Percentiles rank a stretch among this genome's conserved stretches.
Evolutionary conservation across 2,888 invertebrate genomes (phyloP).

Genomic region (Drosophila mercatorum): DNA sequence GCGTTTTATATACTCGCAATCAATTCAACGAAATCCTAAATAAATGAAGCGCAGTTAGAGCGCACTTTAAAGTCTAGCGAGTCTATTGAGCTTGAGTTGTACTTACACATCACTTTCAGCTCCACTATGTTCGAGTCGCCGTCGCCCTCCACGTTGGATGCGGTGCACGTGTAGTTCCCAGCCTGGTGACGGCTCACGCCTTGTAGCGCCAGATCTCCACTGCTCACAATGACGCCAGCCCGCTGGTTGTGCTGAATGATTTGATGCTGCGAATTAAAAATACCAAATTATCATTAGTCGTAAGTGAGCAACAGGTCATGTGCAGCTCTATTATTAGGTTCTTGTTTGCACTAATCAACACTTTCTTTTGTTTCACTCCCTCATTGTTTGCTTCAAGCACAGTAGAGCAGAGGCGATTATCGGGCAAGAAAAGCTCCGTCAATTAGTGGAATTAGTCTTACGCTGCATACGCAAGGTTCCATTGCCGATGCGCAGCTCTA

Average conservation of each 20-base stretch:
- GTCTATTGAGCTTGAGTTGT: slow-evolving; percentile 25
- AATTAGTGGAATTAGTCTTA: slow-evolving; percentile 27
- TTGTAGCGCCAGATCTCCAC: slow-evolving; percentile 92
- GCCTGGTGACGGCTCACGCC: slow-evolving; percentile 92
- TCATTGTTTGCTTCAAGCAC: slow-evolving; percentile 6
- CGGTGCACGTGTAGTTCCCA: slow-evolving; percentile 94
- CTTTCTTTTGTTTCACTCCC: slow-evolving; percentile 13
- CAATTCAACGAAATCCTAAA: slow-evolving; percentile 45
- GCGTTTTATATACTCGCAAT: slow-evolving; percentile 42
- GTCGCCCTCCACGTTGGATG: slow-evolving; percentile 96
- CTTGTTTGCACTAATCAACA: slow-evolving; percentile 26
- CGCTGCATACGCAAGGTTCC: not conserved
- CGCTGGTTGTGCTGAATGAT: slow-evolving; percentile 93
- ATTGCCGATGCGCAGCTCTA: not conserved
- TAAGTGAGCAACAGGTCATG: not conserved
- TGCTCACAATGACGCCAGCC: slow-evolving; percentile 94
- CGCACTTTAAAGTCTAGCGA: slow-evolving; percentile 21
- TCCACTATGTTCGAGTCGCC: slow-evolving; percentile 92
- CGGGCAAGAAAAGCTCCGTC: not conserved
- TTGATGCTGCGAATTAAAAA: slow-evolving; percentile 88
- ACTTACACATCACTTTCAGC: slow-evolving; percentile 96
- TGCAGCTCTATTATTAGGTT: not conserved
- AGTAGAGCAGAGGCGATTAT: not conserved
- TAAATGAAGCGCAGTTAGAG: slow-evolving; percentile 23
- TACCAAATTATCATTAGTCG: slow-evolving; percentile 22